Base-by-base conservation (phyloP, 1,140 invertebrate species). In the Riptortus pedestris region DNA sequence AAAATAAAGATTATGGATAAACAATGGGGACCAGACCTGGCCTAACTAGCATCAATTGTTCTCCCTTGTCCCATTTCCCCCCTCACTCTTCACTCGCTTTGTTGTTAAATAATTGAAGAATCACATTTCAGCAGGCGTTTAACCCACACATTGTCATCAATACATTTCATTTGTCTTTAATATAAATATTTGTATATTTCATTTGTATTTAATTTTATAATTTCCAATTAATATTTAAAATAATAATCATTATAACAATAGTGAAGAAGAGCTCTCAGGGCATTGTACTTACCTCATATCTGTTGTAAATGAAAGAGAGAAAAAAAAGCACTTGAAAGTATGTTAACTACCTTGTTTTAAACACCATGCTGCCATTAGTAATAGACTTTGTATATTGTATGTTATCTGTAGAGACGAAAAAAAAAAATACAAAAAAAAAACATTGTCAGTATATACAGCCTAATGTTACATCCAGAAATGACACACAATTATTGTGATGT, bases 1-100 rank as follows among this genome's bases (percentile, higher is more conserved):
- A n/a, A n/a, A n/a, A n/a, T n/a, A n/a, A n/a, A n/a, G n/a, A n/a
- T n/a, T n/a, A n/a, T n/a, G 43, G 18, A 48, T 27, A 51, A 62
- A 29, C 33, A 58, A 58, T 64, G 63, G 65, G 55, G 65, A 66
- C 52, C 55, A 61, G 31, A 59, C 43, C 61, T 51, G 59, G 65
- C 65, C 65, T 66, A 63, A 62, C 27, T 63, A 55, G 52, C 33
- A 43, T 28, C 16, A 38, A 63, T 26, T 48, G 64, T 43, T 43
- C 64, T 51, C 27, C 59, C 65, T 52, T 45, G 57, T 57, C 64
- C 33, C 33, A 20, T 20, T 24, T 38, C 31, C 31, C 18, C 29
- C 59, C 59, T 60, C 57, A 31, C 57, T 20, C n/a, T 59, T 38
- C 27, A 29, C 57, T 45, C 38, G 27, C 47, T 38, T 48, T n/a